A percentile compares a stretch with the other conserved stretches of the same genome.
These are phyloP conservation scores for Mesorhabditis sp. DNA, from an alignment of 2,888 invertebrate species.

Conservation along the genomic window DNA sequence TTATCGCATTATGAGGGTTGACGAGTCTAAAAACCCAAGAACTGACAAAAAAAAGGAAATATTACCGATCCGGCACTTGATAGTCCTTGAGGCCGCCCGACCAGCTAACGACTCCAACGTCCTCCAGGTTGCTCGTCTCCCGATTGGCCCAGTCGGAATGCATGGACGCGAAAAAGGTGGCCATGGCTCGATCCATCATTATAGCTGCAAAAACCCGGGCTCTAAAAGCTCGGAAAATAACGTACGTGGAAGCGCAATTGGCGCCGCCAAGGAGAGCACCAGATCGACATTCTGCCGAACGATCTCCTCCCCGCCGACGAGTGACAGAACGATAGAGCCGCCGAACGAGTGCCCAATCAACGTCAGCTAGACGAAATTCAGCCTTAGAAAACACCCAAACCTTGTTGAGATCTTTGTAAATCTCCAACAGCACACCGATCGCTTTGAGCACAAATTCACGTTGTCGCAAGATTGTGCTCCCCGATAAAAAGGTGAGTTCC, in stretches of 20 bases:
- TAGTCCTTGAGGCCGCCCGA: conserved; percentile 46
- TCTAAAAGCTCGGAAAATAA: not conserved
- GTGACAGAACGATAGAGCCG: conserved; percentile 22
- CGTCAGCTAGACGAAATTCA: conserved; percentile 19
- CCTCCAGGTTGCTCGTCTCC: conserved; percentile 12
- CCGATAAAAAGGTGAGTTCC: conserved; percentile 82
- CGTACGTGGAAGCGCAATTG: conserved; percentile 23
- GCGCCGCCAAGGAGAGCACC: conserved; percentile 24
- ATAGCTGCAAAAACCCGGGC: conserved; percentile 18
- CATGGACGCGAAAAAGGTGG: conserved; percentile 12
- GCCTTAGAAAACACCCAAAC: too few species aligned
- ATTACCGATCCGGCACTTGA: conserved; percentile 24
- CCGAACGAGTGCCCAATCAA: conserved; percentile 39
- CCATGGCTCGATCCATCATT: conserved; percentile 15
- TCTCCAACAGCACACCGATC: conserved; percentile 67
- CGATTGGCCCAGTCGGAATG: conserved; percentile 10
- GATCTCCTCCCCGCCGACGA: conserved; percentile 16
- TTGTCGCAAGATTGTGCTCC: conserved; percentile 76
- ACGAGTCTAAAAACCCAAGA: not conserved
- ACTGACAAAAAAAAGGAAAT: conserved; percentile 11
- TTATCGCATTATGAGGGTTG: too few species aligned
- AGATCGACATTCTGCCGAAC: conserved; percentile 19
- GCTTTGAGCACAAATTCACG: conserved; percentile 72
- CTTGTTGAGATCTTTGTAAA: conserved; percentile 7
- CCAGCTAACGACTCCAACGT: conserved; percentile 41